These are phyloP conservation scores for Phorcus lineatus DNA, from an alignment of 2,888 invertebrate species.

Conservation along the genomic window DNA sequence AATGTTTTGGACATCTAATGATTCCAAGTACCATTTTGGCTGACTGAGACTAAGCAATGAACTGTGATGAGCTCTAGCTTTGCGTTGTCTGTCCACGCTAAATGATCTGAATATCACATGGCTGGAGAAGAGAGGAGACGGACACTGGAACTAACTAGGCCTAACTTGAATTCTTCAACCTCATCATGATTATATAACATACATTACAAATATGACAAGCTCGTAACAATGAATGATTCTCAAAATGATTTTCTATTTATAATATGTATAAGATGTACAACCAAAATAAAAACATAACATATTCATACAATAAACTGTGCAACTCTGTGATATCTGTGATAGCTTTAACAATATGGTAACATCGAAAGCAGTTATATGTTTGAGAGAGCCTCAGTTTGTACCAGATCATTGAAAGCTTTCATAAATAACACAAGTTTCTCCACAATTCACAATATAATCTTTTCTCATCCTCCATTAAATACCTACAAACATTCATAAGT, in stretches of 20 bases:
- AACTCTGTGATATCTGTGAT: neutral
- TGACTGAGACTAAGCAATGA: too few species aligned
- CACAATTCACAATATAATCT: neutral
- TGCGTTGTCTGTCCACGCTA: neutral
- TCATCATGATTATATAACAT: slow-evolving; percentile 5
- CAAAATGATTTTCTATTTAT: slow-evolving; percentile 14
- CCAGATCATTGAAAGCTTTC: neutral
- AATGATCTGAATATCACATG: neutral
- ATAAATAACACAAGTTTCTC: neutral
- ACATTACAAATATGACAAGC: neutral
- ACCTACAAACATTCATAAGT: neutral
- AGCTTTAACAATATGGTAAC: neutral
- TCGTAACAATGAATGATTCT: slow-evolving; percentile 13
- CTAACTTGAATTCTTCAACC: neutral
- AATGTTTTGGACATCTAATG: too few species aligned
- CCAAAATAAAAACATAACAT: neutral
- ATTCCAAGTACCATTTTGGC: too few species aligned
- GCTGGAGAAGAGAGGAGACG: neutral
- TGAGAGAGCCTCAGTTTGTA: neutral
- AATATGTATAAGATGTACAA: slow-evolving; percentile 7
- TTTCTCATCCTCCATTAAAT: neutral
- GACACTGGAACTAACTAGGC: neutral
- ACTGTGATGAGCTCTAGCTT: too few species aligned
- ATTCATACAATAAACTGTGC: neutral
- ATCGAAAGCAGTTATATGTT: neutral